Conservation (phyloP, 1,140 invertebrate species). For the Drosophila insularis region DNA sequence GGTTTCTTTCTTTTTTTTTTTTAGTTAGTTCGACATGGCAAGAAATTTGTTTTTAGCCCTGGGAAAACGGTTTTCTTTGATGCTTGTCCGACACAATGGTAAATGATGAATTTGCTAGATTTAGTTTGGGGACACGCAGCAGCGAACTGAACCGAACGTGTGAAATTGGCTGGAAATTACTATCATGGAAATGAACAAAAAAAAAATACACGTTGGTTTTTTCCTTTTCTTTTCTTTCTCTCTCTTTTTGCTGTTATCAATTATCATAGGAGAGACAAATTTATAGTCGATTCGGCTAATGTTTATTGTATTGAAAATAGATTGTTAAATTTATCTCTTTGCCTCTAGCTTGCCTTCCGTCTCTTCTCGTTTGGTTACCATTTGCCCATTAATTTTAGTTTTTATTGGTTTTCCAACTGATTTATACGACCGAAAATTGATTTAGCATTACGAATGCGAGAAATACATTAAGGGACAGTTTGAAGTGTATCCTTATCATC, state of each 20-base stretch:
- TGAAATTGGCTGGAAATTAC: slow-evolving; percentile 40
- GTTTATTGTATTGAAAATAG: slow-evolving; percentile 64
- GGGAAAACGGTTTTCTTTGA: slow-evolving; percentile 74
- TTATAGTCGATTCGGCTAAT: slow-evolving; percentile 46
- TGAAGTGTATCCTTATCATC: slow-evolving; percentile 54
- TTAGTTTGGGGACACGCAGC: slow-evolving; percentile 16
- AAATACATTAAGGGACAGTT: slow-evolving; percentile 50
- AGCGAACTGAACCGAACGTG: slow-evolving; percentile 28
- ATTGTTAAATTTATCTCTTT: slow-evolving; percentile 57
- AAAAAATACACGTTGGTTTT: background rate
- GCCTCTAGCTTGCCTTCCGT: slow-evolving; percentile 11
- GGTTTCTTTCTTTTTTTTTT: slow-evolving; percentile 11
- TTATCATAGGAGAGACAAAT: slow-evolving; percentile 33
- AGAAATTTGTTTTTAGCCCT: slow-evolving; percentile 63
- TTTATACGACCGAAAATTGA: slow-evolving; percentile 70
- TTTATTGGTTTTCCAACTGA: slow-evolving; percentile 47
- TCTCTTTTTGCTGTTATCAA: slow-evolving; percentile 10
- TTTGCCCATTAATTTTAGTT: slow-evolving; percentile 15
- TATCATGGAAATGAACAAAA: background rate
- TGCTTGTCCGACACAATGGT: slow-evolving; percentile 40
- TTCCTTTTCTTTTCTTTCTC: slow-evolving; percentile 24
- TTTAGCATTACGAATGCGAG: slow-evolving; percentile 55
- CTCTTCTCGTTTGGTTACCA: slow-evolving; percentile 12
- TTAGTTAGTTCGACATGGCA: slow-evolving; percentile 30
- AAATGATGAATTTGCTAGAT: slow-evolving; percentile 48